phyloP scores from a whole-genome alignment of 2,888 invertebrate genomes.

The Mechanitis mazaeus region DNA sequence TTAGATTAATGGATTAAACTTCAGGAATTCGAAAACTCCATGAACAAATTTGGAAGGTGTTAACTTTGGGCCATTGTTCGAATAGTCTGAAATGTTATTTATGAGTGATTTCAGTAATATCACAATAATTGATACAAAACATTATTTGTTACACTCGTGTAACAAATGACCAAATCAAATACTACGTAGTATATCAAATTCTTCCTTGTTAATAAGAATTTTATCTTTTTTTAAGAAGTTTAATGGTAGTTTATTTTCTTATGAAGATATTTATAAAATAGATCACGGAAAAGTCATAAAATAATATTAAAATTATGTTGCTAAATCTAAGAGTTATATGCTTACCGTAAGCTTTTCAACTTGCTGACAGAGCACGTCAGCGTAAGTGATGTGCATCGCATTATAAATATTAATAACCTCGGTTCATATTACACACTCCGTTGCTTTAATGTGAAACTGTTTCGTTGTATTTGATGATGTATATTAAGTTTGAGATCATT shows the following conservation, averaged over 20 bases:
- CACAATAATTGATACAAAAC: not conserved
- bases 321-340: not conserved
- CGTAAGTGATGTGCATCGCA: slow-evolving; percentile 11
- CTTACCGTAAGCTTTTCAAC: slow-evolving; percentile 3
- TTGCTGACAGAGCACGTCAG: slow-evolving; percentile 9
- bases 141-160: not conserved
- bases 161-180: too few relatives aligned
- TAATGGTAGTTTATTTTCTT: too few relatives aligned
- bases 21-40: not conserved
- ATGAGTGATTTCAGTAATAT: not conserved
- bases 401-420: slow-evolving; percentile 15
- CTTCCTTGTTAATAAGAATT: too few relatives aligned
- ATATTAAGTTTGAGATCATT: slow-evolving; percentile 4
- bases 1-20: slow-evolving; percentile 5
- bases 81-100: slow-evolving; percentile 1
- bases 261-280: too few relatives aligned
- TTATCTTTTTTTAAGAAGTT: too few relatives aligned
- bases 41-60: slow-evolving; percentile 3
- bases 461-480: slow-evolving; percentile 9
- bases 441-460: slow-evolving; percentile 8
- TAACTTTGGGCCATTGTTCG: slow-evolving; percentile 3
- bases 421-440: slow-evolving; percentile 12
- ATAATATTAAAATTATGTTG: not conserved
- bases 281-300: too few relatives aligned
- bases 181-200: too few relatives aligned